phyloP scores from a whole-genome alignment of 1,140 invertebrate genomes.

The Cydia splendana region DNA sequence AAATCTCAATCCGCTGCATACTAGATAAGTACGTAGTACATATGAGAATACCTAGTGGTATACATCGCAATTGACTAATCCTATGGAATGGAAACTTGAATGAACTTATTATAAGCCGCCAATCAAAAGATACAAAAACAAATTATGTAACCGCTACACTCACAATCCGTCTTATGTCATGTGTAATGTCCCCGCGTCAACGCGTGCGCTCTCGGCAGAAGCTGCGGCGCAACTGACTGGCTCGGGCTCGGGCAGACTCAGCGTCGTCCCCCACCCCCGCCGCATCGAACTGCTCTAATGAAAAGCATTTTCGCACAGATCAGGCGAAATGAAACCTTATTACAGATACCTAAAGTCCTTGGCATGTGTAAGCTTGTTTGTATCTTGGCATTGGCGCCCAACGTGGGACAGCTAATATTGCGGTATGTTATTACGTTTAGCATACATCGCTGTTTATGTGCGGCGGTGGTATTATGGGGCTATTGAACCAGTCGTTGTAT shows the following conservation, averaged over 20 bases:
- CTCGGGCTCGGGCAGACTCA: constrained; percentile 36
- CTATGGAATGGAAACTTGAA: neutral
- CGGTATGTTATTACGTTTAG: constrained; percentile 7
- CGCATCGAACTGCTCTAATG: constrained; percentile 37
- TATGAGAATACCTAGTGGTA: neutral
- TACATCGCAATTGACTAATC: neutral
- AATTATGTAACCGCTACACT: constrained; percentile 65
- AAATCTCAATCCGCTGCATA: neutral
- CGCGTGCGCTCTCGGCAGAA: constrained; percentile 49
- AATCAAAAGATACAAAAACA: constrained; percentile 22
- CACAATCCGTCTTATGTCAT: constrained; percentile 61
- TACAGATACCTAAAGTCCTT: neutral
- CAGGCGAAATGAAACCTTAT: neutral
- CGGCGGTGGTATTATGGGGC: neutral
- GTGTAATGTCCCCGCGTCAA: constrained; percentile 42
- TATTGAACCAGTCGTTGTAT: neutral
- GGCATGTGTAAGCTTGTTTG: neutral
- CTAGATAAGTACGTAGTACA: neutral
- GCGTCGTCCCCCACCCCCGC: constrained; percentile 40
- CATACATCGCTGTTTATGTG: constrained; percentile 6
- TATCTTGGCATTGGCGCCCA: constrained; percentile 55
- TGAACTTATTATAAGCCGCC: neutral
- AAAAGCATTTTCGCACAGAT: neutral
- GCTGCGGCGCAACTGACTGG: constrained; percentile 69
- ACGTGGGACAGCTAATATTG: constrained; percentile 43